Evolutionary conservation across 1,140 invertebrate genomes (phyloP), one percentile per base, ranked within the genome.

Genomic region (Piezodorus guildinii): DNA sequence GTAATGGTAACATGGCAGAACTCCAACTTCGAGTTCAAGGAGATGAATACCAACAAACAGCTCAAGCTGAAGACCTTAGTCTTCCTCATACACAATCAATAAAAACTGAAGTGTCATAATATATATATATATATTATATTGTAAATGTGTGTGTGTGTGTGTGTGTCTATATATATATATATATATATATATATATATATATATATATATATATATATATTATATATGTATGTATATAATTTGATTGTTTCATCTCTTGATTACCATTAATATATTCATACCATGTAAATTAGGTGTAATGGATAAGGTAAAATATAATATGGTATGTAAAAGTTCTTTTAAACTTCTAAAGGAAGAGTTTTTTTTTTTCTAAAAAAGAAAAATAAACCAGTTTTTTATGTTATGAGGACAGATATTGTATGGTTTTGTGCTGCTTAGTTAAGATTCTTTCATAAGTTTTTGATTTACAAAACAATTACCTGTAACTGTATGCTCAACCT

Each of bases 91-190:
- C 62, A 17, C 65, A 66, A 23, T 58, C 61, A 1, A 66, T 66
- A 54, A 66, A 66, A 66, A 60, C 65, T 45, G 65, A 66, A 51
- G 54, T 60, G 30, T 56, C 65, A 51, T 66, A 63, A 62, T 51
- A 34, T n/a, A n/a, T n/a, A n/a, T n/a, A n/a, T n/a, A n/a, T n/a
- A n/a, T n/a, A n/a, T n/a, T n/a, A n/a, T n/a, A n/a, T n/a, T n/a
- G n/a, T n/a, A n/a, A n/a, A n/a, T n/a, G n/a, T n/a, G n/a, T n/a
- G n/a, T n/a, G n/a, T n/a, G n/a, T n/a, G n/a, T n/a, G n/a, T n/a
- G n/a, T n/a, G n/a, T n/a, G n/a, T n/a, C n/a, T n/a, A n/a, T n/a
- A n/a, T n/a, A n/a, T n/a, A n/a, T n/a, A n/a, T n/a, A n/a, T n/a
- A n/a, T n/a, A n/a, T n/a, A n/a, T n/a, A n/a, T n/a, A n/a, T n/a